phyloP scores from a whole-genome alignment of 1,140 invertebrate genomes.

The Charaxes varanes region DNA sequence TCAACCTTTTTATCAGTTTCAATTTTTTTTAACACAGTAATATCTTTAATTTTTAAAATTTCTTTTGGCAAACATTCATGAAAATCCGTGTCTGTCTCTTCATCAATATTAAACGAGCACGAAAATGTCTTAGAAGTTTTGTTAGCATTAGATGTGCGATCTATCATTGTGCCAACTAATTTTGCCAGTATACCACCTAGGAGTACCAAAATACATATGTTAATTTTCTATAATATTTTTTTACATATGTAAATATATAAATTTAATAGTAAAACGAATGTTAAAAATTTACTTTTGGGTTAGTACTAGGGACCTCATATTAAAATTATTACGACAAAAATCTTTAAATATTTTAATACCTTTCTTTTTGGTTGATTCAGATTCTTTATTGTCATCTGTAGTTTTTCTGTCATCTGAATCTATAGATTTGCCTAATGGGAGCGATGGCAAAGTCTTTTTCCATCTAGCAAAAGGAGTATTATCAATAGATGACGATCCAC shows the following conservation, averaged over 20 bases:
- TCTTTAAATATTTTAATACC: slow-evolving; percentile 20
- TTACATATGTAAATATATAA: slow-evolving; percentile 14
- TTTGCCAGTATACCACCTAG: slow-evolving; percentile 76
- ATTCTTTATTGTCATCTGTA: slow-evolving; percentile 35
- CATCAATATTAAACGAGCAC: slow-evolving; percentile 61
- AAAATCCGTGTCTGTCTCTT: slow-evolving; percentile 79
- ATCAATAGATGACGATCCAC: slow-evolving; percentile 71
- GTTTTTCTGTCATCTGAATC: slow-evolving; percentile 68
- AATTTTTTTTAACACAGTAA: slow-evolving; percentile 41
- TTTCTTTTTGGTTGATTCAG: slow-evolving; percentile 48
- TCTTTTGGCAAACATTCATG: slow-evolving; percentile 80
- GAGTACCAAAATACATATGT: slow-evolving; percentile 14
- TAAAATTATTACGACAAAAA: slow-evolving; percentile 11
- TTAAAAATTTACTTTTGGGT: too few species aligned
- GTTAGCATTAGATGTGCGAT: slow-evolving; percentile 72
- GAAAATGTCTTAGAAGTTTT: slow-evolving; percentile 24
- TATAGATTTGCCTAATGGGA: slow-evolving; percentile 73
- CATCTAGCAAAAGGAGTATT: slow-evolving; percentile 79
- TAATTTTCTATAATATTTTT: neutral
- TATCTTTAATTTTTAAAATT: slow-evolving; percentile 63
- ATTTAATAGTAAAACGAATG: slow-evolving; percentile 7
- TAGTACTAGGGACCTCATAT: too few species aligned
- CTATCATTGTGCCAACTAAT: slow-evolving; percentile 77
- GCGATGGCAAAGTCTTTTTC: slow-evolving; percentile 80
- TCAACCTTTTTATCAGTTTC: slow-evolving; percentile 24